Conservation (phyloP, 2,797 vertebrate species). For the Sebastes taczanowskii region DNA sequence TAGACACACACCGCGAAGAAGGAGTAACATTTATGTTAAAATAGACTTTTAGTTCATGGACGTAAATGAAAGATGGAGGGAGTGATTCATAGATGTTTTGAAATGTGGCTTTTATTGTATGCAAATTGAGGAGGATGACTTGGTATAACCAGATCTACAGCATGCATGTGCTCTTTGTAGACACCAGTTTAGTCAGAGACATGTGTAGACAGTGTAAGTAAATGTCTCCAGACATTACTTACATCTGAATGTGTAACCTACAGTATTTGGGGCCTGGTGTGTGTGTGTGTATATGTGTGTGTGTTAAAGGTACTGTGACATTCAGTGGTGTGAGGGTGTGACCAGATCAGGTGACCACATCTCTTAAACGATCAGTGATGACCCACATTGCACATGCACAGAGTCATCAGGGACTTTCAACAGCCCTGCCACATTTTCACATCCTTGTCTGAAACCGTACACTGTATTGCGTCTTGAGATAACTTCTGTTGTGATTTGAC, state of each 20-base stretch:
- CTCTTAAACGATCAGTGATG: slow-evolving; percentile 38
- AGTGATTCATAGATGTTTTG: slow-evolving; percentile 7
- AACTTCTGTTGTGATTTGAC: too few relatives aligned
- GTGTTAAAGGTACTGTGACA: slow-evolving; percentile 24
- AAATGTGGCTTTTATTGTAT: slow-evolving; percentile 23
- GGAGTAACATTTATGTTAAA: background rate
- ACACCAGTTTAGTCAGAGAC: slow-evolving; percentile 1
- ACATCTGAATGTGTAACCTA: background rate
- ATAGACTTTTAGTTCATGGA: background rate
- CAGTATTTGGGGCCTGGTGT: background rate
- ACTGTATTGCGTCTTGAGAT: background rate
- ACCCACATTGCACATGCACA: slow-evolving; percentile 50
- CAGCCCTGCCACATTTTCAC: slow-evolving; percentile 32
- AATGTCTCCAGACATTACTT: background rate
- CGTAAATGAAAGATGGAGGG: background rate
- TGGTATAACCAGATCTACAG: slow-evolving; percentile 14
- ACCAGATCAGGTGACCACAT: slow-evolving; percentile 49
- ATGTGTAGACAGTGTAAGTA: too few relatives aligned
- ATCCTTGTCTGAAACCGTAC: slow-evolving; percentile 16
- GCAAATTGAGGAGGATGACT: background rate
- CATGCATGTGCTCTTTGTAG: slow-evolving; percentile 7
- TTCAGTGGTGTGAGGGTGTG: slow-evolving; percentile 34
- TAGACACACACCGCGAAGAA: slow-evolving; percentile 3
- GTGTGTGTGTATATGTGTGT: background rate
- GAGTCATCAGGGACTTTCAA: slow-evolving; percentile 48